Conservation (phyloP, 2,113 vertebrate genomes). For the Coracopsis vasa region DNA sequence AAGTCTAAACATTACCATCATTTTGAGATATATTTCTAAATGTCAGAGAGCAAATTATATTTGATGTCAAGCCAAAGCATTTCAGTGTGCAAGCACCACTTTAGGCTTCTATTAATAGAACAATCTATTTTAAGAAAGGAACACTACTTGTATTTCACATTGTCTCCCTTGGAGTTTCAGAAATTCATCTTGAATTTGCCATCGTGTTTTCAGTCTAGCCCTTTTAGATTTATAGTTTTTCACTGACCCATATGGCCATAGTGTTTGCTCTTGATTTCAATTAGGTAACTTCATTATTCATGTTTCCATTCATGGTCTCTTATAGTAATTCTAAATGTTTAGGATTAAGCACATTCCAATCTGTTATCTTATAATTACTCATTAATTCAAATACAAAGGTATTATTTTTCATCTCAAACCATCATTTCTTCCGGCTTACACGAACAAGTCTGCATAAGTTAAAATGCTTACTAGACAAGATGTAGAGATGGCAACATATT, state of each 20-base stretch:
- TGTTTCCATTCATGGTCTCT: background rate
- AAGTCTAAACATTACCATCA: background rate
- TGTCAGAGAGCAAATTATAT: conserved; percentile 30
- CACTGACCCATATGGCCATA: background rate
- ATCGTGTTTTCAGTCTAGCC: background rate
- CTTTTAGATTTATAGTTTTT: background rate
- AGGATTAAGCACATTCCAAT: background rate
- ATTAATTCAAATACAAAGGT: background rate
- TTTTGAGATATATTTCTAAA: background rate
- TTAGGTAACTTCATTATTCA: background rate
- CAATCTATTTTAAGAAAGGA: background rate
- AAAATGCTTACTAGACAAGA: background rate
- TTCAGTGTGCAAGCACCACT: background rate
- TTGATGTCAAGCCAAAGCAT: background rate
- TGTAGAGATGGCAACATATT: background rate
- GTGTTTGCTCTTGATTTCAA: background rate
- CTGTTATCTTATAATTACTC: background rate
- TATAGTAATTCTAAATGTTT: background rate
- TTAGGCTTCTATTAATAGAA: background rate
- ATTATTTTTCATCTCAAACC: background rate
- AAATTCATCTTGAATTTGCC: background rate
- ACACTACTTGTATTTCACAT: background rate
- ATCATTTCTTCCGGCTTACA: background rate
- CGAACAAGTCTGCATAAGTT: background rate
- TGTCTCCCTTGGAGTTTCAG: background rate